phyloP scores from a whole-genome alignment of 2,888 invertebrate genomes.

The Machimus rusticus region DNA sequence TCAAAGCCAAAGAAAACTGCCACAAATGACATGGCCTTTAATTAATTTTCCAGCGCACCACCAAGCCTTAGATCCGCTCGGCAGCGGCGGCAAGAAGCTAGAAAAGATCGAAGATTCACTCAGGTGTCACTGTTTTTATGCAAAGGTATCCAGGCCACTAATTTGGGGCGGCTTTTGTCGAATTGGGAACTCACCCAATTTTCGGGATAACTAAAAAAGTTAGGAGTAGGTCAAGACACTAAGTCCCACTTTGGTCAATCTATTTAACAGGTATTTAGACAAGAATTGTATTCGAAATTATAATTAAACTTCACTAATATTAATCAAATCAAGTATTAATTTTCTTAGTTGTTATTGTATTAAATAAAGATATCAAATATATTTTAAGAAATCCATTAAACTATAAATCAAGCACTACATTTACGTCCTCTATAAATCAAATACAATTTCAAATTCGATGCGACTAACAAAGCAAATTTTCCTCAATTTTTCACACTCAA shows the following conservation, averaged over 20 bases:
- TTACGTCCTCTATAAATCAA: too few species aligned
- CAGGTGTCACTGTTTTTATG: background rate
- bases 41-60: background rate
- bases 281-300: too few species aligned
- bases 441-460: too few species aligned
- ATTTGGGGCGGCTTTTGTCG: background rate
- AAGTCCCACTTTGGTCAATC: background rate
- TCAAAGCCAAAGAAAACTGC: constrained; percentile 18
- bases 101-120: background rate
- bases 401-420: too few species aligned
- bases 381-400: too few species aligned
- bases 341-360: too few species aligned
- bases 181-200: background rate
- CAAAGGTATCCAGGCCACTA: background rate
- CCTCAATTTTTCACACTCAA: too few species aligned
- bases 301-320: too few species aligned
- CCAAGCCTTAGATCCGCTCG: background rate
- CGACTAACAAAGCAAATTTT: too few species aligned
- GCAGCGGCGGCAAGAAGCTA: background rate
- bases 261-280: too few species aligned
- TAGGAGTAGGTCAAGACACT: background rate
- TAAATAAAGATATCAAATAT: too few species aligned
- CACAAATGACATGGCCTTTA: constrained; percentile 39
- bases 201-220: background rate
- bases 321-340: too few species aligned